Base-by-base conservation (phyloP, 2,113 vertebrate species). In the Verasper variegatus region DNA sequence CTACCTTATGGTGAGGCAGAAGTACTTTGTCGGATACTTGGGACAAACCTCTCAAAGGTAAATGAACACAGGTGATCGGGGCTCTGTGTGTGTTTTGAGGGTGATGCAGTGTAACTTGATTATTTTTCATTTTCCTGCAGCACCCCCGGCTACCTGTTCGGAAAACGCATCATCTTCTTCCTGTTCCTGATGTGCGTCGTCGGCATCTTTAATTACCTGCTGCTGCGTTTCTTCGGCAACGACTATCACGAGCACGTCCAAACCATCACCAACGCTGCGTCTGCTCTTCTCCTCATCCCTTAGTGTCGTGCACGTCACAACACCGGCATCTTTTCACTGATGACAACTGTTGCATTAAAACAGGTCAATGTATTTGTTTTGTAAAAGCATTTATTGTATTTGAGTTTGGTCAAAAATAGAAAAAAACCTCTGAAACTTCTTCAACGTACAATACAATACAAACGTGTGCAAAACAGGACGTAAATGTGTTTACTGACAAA, bases 11-110 rank as follows among this genome's bases (percentile, higher is more conserved):
- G 96, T 96, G 84, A 95, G 97, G 52, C 97, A 99, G 76, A 98
- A 98, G 90, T 99, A 99, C 88, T 99, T 99, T 58, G 91, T 97
- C 3, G 97, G 97, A 80, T 99, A 99, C 82, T 88, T 99, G 2
- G 97, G 97, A 14, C 96, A 99, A 85, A 96, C 94, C 45, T 96
- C 91, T 26, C 97, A 99, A 89, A 97, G 97, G 97, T 98, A 94
- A 84, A 55, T 37, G 0, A 23, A 8, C 24, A 52, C 24, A 65
- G 40, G 35, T 0, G 11, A 31, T 15, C 27, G 8, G 0, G 8
- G 20, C 10, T 21, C 8, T 72, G 21, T 49, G 20, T 56, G 17
- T n/a, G 10, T 45, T 51, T 20, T 51, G n/a, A 1, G 14, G 2
- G 21, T 24, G 5, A 24, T 6, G 51, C 1, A 0, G 7, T n/a